These are phyloP conservation scores for Subacronicta megacephala DNA, from an alignment of 2,888 invertebrate species.

Conservation along the genomic window DNA sequence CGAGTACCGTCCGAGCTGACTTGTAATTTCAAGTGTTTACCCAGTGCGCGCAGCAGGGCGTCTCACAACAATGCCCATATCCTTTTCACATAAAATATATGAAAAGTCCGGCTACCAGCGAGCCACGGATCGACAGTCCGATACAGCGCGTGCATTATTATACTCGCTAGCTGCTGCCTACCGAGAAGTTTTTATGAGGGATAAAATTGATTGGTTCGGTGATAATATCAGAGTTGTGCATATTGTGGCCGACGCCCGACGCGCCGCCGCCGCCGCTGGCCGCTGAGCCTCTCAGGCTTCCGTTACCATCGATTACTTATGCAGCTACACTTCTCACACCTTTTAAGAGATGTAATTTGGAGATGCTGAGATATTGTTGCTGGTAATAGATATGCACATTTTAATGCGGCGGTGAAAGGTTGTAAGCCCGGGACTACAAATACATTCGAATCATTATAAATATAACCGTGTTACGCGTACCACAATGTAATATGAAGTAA, in stretches of 20 bases:
- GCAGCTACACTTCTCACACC: conserved; percentile 79
- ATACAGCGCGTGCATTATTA: conserved; percentile 83
- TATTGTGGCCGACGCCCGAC: conserved; percentile 68
- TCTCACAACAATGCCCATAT: conserved; percentile 87
- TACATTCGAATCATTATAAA: conserved; percentile 40
- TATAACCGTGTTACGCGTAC: conserved; percentile 34
- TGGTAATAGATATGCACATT: conserved; percentile 76
- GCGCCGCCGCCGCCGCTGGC: conserved; percentile 53
- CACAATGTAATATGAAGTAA: conserved; percentile 53
- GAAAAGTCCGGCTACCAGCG: conserved; percentile 85
- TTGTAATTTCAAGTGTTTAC: conserved; percentile 90
- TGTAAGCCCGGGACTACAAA: conserved; percentile 45
- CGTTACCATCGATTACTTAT: conserved; percentile 69
- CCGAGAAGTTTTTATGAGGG: conserved; percentile 88
- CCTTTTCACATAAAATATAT: conserved; percentile 90
- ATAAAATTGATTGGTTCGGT: conserved; percentile 89
- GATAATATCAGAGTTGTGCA: conserved; percentile 84
- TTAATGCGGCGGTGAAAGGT: conserved; percentile 68
- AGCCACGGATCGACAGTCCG: conserved; percentile 82
- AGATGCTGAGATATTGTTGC: conserved; percentile 65
- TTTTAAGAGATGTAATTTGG: conserved; percentile 76
- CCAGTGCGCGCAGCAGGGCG: conserved; percentile 82
- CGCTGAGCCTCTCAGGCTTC: conserved; percentile 63
- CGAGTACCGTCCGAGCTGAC: conserved; percentile 74
- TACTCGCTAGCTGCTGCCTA: conserved; percentile 82